Evolutionary conservation across 2,888 invertebrate species (phyloP).

Genomic region (Leptopilina myrica): DNA sequence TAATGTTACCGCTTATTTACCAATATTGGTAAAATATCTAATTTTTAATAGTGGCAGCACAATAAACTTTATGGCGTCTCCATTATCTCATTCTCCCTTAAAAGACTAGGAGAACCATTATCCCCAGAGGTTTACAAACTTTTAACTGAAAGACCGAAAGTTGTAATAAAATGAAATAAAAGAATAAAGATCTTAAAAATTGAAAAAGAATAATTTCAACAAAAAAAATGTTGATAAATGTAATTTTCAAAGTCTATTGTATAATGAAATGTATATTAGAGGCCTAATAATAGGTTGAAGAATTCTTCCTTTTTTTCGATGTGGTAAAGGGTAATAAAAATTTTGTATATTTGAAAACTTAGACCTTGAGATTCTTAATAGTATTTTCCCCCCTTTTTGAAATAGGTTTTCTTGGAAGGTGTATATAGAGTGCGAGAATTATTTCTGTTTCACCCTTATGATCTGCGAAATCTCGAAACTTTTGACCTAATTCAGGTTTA

Average conservation of each 20-base stretch:
- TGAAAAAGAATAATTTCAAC: background rate
- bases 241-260: background rate
- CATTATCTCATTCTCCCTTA: conserved; percentile 5
- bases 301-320: background rate
- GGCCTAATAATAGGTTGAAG: background rate
- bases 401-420: conserved; percentile 25
- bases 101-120: background rate
- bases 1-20: background rate
- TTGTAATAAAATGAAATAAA: background rate
- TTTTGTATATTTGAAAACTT: background rate
- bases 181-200: background rate
- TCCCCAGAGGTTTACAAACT: background rate
- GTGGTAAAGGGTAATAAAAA: background rate
- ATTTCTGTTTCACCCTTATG: conserved; percentile 28
- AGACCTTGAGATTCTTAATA: conserved; percentile 33
- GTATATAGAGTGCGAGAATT: conserved; percentile 1
- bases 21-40: background rate
- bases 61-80: conserved; percentile 6
- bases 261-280: background rate
- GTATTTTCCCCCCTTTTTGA: background rate
- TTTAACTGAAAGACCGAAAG: background rate
- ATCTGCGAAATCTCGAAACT: conserved; percentile 27
- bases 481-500: conserved; percentile 40
- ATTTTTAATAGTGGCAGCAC: background rate
- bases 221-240: background rate